Evolutionary conservation across 2,797 vertebrate genomes (phyloP), one percentile per base, ranked within the genome.

Genomic region (Picus viridis): DNA sequence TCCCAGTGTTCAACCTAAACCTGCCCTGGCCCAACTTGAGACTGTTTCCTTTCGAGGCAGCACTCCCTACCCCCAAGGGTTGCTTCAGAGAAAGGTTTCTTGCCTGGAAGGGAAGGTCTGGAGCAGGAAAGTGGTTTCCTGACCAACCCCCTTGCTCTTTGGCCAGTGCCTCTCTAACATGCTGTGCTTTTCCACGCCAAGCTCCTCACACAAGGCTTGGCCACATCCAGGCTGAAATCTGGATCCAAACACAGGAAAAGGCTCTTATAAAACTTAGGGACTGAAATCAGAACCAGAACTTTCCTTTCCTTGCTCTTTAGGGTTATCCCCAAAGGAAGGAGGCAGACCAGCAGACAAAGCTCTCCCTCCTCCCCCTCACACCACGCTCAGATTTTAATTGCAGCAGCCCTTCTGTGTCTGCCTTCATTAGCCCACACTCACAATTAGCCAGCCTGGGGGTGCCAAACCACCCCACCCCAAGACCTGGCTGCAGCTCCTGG

Each of bases 171-270:
- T 49, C 6, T 58, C n/a, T 9, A 0, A 1, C 22, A 0, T 15
- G 0, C 30, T 2, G 29, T 0, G 12, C 29, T 49, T 1, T 14
- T 17, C 36, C 32, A 2, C 0, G 6, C 7, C 0, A 0, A 12
- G 39, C 30, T 5, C 18, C 32, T 27, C 23, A 0, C 0, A 1
- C 1, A 24, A 54, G 26, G 32, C 14, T 39, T 7, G 9, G 69
- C 29, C 71, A n/a, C 26, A 19, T n/a, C 58, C 0, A 0, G n/a
- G 22, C 20, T 47, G 26, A 36, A 34, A 29, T 11, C 19, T 30
- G n/a, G 41, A 36, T 1, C 8, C 53, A 7, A 34, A 30, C 20
- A 26, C 16, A 19, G 53, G 9, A 32, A 65, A 77, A 10, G 12
- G 12, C 5, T 67, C 49, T 8, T 8, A 4, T 2, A 23, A 56